Base-by-base conservation (phyloP, 1,140 invertebrate genomes). In the Drosophila sproati region DNA sequence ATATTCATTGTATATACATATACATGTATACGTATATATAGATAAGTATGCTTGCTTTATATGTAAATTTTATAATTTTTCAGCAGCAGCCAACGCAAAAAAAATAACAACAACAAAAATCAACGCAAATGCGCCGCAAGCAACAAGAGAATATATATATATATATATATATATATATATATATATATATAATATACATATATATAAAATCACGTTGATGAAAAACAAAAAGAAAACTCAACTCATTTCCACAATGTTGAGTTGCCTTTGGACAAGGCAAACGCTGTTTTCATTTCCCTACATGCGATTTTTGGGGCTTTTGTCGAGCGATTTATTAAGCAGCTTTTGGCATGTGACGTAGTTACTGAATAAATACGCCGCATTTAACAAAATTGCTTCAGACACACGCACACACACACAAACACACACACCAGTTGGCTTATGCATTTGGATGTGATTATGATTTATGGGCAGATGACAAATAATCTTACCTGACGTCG, bases 401-500 rank as follows among this genome's bases (percentile, higher is more conserved):
- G 8, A 62, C 39, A 61, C 57, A 43, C 35, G 5, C 41, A n/a
- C n/a, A 12, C 47, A 52, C 45, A 54, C 32, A 39, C 51, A 47
- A 28, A 61, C 6, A 6, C 1, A 5, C 37, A 61, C 37, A 69
- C 37, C 35, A 63, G 6, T 50, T 51, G 35, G 52, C 62, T 66
- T 72, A 68, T 70, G 57, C 72, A 74, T 69, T 68, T 51, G 66
- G 47, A 43, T 63, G 66, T 75, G 67, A 75, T 71, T 75, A 75
- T 75, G 73, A 75, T 75, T 71, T 71, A 71, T 75, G 73, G 29
- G 45, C 51, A 57, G 43, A 37, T 55, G 57, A 71, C 66, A 70
- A 67, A 80, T 88, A 77, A 77, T 80, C 86, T 93, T 93, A 96
- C 96, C 95, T 98, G 98, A 94, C 97, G 94, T 80, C 97, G 94